Percentiles rank a stretch among this genome's conserved stretches.
These are phyloP conservation scores for Mus minutoides DNA, from an alignment of 2,797 vertebrate species.

Conservation along the genomic window DNA sequence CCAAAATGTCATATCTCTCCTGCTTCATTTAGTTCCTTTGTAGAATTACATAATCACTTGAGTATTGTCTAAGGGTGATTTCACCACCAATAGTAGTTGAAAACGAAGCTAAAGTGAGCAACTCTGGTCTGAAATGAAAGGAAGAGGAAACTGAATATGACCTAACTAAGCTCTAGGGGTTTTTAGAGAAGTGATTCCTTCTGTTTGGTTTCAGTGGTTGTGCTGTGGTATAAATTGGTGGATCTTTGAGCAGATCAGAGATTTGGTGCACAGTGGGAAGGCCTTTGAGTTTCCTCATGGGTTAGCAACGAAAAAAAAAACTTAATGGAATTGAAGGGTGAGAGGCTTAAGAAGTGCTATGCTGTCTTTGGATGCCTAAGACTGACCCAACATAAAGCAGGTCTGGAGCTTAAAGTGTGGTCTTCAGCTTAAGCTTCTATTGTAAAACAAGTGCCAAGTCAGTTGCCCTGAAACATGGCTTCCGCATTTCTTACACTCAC, in stretches of 20 bases:
- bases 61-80: neutral
- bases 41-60: neutral
- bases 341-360: neutral
- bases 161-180: neutral
- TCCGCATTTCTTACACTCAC: neutral
- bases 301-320: neutral
- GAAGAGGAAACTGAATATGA: neutral
- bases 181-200: slow-evolving; percentile 24
- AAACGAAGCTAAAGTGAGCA: neutral
- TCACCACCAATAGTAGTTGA: neutral
- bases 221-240: slow-evolving; percentile 22
- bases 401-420: neutral
- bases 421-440: neutral
- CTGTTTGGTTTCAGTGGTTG: slow-evolving; percentile 1
- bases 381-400: neutral
- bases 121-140: slow-evolving; percentile 1
- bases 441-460: neutral
- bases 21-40: neutral
- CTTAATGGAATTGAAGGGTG: neutral
- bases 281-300: neutral
- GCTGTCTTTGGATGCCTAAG: neutral
- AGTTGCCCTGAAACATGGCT: neutral
- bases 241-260: neutral
- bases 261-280: neutral
- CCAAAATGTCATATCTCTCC: neutral